Percentiles rank a stretch among this genome's conserved stretches.
phyloP scores from a whole-genome alignment of 2,888 invertebrate genomes.

The Platycheirus rosarum region DNA sequence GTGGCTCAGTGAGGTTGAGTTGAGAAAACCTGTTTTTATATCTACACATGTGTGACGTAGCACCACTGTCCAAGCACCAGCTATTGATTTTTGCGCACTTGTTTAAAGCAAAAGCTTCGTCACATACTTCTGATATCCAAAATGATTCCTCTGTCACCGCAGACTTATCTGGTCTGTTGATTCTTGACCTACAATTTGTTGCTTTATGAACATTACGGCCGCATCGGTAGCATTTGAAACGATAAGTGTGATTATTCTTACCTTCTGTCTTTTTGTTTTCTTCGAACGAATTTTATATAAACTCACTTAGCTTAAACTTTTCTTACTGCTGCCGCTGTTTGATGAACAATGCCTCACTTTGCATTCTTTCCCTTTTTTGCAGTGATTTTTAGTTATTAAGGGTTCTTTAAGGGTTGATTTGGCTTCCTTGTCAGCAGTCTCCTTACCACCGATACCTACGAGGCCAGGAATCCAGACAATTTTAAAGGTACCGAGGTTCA shows the following conservation, averaged over 20 bases:
- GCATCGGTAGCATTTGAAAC: constrained; percentile 4
- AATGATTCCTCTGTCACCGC: not conserved
- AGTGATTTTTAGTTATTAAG: not conserved
- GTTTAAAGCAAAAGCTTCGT: constrained; percentile 4
- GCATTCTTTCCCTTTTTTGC: constrained; percentile 13
- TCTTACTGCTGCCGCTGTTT: constrained; percentile 9
- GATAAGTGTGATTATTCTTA: not conserved
- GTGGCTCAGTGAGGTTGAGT: constrained; percentile 4
- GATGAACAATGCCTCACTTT: constrained; percentile 16
- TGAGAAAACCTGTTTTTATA: no score
- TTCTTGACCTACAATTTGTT: not conserved
- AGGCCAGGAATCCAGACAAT: no score
- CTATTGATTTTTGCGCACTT: not conserved
- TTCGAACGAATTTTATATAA: constrained; percentile 7
- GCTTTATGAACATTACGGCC: constrained; percentile 4
- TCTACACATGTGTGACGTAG: no score
- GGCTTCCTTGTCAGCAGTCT: no score
- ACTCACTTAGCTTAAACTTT: not conserved
- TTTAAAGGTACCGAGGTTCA: no score
- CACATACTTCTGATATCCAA: not conserved
- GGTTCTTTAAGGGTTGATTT: no score
- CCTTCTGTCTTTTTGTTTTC: constrained; percentile 7
- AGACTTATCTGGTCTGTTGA: not conserved
- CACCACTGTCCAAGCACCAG: constrained; percentile 55
- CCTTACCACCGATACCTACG: no score